Evolutionary conservation across 2,113 vertebrate genomes (phyloP), one percentile per base, ranked within the genome.

Genomic region (Nansenia antarctica): DNA sequence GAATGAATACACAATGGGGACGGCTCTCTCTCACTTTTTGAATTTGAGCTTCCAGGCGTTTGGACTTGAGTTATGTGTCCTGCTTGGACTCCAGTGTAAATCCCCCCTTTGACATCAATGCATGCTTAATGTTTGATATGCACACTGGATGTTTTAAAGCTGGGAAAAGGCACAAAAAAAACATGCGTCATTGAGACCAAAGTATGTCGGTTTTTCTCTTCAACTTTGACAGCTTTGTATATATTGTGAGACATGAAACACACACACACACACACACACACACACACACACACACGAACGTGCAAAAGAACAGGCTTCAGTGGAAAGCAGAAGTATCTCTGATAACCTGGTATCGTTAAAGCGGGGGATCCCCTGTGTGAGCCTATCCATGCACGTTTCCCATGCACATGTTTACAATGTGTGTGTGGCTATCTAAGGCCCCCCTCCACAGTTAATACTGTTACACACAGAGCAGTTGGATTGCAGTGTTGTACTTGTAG

Each of bases 261-360:
- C 62, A 30, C 42, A 65, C 27, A 32, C 15, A 39, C 47, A 53
- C n/a, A 34, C n/a, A 34, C 18, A 32, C 47, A 32, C 29, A 53
- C 29, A 34, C 47, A 34, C 52, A 67, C 31, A 67, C 7, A 8
- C 9, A 62, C 45, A 20, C 4, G 3, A 14, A 20, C 30, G 2
- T 7, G 4, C 12, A 32, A 3, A 24, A 30, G 12, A 49, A 14
- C 15, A 24, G 60, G 35, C 27, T 65, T 30, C 20, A 35, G 39
- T 55, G 42, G 52, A 81, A 87, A 84, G 81, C 74, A 84, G 86
- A 89, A 89, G 86, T 80, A 69, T 42, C n/a, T 42, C 39, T 42
- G 39, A 18, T 42, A 42, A 1, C 11, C 34, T 35, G 6, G 6
- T 8, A 35, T 2, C 9, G 2, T 12, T 3, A 39, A 39, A 39